Percentiles rank a stretch among this genome's conserved stretches.
These are phyloP conservation scores for Hipposideros larvatus DNA, from an alignment of 2,797 vertebrate genomes.

Conservation along the genomic window DNA sequence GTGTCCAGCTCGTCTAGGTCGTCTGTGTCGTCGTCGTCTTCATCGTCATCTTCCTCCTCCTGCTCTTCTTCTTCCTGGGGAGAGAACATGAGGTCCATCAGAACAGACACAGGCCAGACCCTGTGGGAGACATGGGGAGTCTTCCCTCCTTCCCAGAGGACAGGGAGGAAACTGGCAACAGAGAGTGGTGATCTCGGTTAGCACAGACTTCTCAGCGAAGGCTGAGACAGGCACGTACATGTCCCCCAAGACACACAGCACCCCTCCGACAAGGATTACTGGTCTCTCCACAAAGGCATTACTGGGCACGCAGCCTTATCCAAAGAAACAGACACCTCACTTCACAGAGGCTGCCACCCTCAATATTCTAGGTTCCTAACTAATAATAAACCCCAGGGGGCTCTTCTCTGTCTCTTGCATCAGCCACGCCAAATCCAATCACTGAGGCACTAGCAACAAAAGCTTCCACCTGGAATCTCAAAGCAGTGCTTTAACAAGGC, in stretches of 20 bases:
- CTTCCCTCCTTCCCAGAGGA: slow-evolving; percentile 17
- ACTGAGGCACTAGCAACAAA: not conserved
- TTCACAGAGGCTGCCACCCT: not conserved
- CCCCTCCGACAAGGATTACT: not conserved
- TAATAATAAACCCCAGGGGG: not conserved
- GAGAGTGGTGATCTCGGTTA: not conserved
- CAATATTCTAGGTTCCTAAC: not conserved
- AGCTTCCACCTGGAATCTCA: not conserved
- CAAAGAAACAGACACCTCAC: not conserved
- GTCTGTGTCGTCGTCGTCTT: slow-evolving; percentile 96
- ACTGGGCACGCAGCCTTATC: not conserved
- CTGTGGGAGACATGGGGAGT: not conserved
- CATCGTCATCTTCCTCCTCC: slow-evolving; percentile 95
- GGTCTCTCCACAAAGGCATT: not conserved
- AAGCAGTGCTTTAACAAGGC: not conserved
- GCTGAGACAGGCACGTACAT: not conserved
- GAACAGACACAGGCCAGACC: not conserved
- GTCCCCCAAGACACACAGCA: not conserved
- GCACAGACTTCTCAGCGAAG: not conserved
- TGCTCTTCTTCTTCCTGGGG: slow-evolving; percentile 95
- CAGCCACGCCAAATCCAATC: slow-evolving; percentile 51
- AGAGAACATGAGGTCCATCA: slow-evolving; percentile 66
- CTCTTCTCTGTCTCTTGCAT: slow-evolving; percentile 5
- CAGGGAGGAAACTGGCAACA: not conserved
- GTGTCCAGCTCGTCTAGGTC: slow-evolving; percentile 96